Base-by-base conservation (phyloP, 1,140 invertebrate species). In the Conus betulinus region DNA sequence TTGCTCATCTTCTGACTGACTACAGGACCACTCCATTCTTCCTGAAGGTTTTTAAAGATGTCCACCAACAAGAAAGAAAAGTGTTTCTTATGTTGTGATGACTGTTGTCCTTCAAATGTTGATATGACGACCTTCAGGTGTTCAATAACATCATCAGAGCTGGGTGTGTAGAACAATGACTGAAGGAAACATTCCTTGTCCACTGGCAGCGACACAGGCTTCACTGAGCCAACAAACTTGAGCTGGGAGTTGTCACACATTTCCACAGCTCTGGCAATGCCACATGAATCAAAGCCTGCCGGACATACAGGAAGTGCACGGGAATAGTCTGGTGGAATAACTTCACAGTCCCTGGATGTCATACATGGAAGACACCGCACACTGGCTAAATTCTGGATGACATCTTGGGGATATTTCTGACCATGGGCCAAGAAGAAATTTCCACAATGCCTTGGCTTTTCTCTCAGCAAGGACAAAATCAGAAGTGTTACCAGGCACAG, bases 371-470 rank as follows among this genome's bases (percentile, higher is more conserved):
- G n/a, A 25, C 82, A 84, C 20, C n/a, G 82, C 10, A 81, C 13
- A 23, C 15, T 53, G 39, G 79, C 39, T 8, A 81, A 53, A 8
- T 4, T 13, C 7, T 20, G 7, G 39, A 55, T 53, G 3, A 23
- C 17, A 10, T 81, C 79, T 53, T 52, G 79, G 7, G 79, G 13
- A 52, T 20, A 81, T 13, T 0, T 81, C 10, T 17, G 7, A 81
- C 79, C 51, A 15, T 81, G 79, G n/a, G 0, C 17, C 15, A 11
- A 23, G 10, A 6, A 84, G 53, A 15, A 63, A 63, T 2, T 27
- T 27, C 82, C 53, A 84, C 82, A 84, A 5, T 8, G 82, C 82
- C 20, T 84, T 84, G 82, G 82, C 53, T 63, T 84, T 84, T 27
- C 82, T 60, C 82, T 84, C n/a, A 3, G 82, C 57, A 17, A 39